These are phyloP conservation scores for Epizoanthus illoricatus DNA, from an alignment of 92 coral and sea anemone genomes.

Conservation along the genomic window DNA sequence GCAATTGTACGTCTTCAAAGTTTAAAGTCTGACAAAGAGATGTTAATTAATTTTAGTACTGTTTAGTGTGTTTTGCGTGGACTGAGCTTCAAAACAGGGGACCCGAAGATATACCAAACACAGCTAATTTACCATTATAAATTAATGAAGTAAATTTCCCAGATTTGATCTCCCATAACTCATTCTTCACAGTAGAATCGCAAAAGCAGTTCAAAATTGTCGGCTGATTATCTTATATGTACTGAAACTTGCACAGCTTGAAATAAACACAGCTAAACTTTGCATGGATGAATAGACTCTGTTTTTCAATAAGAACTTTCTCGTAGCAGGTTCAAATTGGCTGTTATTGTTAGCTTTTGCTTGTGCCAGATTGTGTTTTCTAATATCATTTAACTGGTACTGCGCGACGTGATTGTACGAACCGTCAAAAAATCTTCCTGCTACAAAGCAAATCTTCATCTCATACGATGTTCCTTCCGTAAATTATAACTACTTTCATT, in stretches of 20 bases:
- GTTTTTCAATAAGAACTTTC: neutral
- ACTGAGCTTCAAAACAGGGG: neutral
- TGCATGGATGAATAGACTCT: slow-evolving; percentile 10
- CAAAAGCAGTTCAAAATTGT: neutral
- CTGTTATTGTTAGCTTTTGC: slow-evolving; percentile 22
- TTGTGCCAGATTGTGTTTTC: slow-evolving; percentile 29
- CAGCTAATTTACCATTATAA: slow-evolving; percentile 19
- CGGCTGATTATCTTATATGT: neutral
- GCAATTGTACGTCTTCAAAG: too few relatives aligned
- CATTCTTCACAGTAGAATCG: slow-evolving; percentile 2
- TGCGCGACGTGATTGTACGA: slow-evolving; percentile 13
- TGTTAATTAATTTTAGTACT: too few relatives aligned
- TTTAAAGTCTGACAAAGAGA: too few relatives aligned
- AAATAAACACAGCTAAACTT: neutral
- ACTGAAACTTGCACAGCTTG: neutral
- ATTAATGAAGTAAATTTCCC: slow-evolving; percentile 30
- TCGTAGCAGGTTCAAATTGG: neutral
- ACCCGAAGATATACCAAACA: neutral
- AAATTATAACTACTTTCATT: neutral
- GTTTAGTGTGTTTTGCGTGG: too few relatives aligned
- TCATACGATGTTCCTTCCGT: neutral
- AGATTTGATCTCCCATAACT: slow-evolving; percentile 39
- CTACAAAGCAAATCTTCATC: slow-evolving; percentile 26
- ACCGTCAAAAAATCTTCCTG: neutral
- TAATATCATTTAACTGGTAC: slow-evolving; percentile 34